A percentile compares a stretch with the other conserved stretches of the same genome.
These are phyloP conservation scores for Sylvicola fuscatus DNA, from an alignment of 2,888 invertebrate genomes.

Conservation along the genomic window DNA sequence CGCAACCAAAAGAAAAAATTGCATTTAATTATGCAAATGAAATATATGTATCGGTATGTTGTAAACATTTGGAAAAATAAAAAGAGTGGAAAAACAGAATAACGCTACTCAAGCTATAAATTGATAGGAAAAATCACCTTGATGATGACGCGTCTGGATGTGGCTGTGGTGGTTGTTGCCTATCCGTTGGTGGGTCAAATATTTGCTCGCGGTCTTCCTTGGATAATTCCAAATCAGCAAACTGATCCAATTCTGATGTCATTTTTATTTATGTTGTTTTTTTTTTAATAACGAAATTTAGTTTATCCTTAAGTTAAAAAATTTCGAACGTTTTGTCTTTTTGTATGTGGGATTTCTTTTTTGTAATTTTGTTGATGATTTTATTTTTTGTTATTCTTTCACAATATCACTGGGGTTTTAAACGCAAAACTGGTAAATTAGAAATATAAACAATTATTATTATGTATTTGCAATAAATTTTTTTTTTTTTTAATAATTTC, in stretches of 20 bases:
- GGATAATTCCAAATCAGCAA: slow-evolving; percentile 44
- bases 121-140: too few species aligned
- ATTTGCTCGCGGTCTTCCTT: slow-evolving; percentile 56
- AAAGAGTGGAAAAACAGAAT: background rate
- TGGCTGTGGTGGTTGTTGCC: slow-evolving; percentile 22
- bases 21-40: background rate
- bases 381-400: too few species aligned
- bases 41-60: background rate
- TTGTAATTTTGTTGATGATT: too few species aligned
- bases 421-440: too few species aligned
- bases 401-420: too few species aligned
- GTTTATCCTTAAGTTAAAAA: too few species aligned
- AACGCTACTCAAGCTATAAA: slow-evolving; percentile 2
- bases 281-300: background rate
- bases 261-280: slow-evolving; percentile 12
- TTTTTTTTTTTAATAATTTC: too few species aligned
- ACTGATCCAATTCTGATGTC: slow-evolving; percentile 33
- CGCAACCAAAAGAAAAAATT: too few species aligned
- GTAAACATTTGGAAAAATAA: background rate
- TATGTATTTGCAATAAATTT: too few species aligned
- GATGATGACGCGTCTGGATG: slow-evolving; percentile 14
- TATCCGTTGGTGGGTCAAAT: slow-evolving; percentile 38
- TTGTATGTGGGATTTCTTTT: too few species aligned
- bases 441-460: too few species aligned
- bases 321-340: too few species aligned